phyloP scores from a whole-genome alignment of 2,888 invertebrate species.

The Tetramorium bicarinatum region DNA sequence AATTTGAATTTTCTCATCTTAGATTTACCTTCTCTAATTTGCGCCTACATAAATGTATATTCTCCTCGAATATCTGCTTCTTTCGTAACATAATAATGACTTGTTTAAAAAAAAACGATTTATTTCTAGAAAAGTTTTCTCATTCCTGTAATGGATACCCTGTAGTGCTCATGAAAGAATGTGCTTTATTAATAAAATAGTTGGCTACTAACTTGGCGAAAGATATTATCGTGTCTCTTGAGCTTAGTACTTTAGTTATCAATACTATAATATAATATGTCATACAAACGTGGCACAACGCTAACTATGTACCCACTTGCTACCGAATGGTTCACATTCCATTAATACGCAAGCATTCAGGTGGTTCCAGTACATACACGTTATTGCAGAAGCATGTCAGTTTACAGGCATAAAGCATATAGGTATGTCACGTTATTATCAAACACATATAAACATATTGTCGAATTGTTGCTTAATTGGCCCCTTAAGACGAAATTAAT shows the following conservation, averaged over 20 bases:
- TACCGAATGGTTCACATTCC: slow-evolving; percentile 48
- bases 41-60: not conserved
- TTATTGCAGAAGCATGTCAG: slow-evolving; percentile 52
- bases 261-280: not conserved
- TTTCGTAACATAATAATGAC: not conserved
- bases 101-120: not conserved
- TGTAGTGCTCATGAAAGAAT: not conserved
- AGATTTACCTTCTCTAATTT: not conserved
- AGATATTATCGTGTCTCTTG: not conserved
- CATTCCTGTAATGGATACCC: not conserved
- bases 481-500: not conserved
- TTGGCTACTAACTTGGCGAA: not conserved
- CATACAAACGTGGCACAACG: slow-evolving; percentile 17
- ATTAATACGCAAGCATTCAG: slow-evolving; percentile 56
- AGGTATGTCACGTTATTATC: slow-evolving; percentile 36
- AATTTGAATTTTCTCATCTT: not conserved
- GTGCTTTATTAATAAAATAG: slow-evolving; percentile 4
- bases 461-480: slow-evolving; percentile 33
- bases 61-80: not conserved
- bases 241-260: not conserved
- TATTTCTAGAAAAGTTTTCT: not conserved
- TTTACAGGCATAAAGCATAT: slow-evolving; percentile 44
- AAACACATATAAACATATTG: slow-evolving; percentile 17
- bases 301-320: slow-evolving; percentile 25
- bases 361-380: slow-evolving; percentile 44